Conservation (phyloP, 2,888 invertebrate genomes). For the Nomada ruficornis region DNA sequence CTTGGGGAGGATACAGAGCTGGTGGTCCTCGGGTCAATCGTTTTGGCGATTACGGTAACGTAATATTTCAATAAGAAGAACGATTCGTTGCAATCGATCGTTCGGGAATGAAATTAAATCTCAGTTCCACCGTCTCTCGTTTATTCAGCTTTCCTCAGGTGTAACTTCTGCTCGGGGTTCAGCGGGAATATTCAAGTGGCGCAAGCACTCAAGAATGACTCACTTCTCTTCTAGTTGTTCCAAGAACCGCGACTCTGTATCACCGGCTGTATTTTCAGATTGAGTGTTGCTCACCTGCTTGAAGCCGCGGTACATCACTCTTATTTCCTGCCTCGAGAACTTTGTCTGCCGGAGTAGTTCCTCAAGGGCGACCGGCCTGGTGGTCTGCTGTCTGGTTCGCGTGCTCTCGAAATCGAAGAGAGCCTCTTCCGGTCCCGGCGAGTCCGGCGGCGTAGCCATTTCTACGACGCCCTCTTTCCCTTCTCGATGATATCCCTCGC, state of each 20-base stretch:
- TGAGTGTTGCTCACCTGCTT: conserved; percentile 90
- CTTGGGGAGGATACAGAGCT: too few species aligned
- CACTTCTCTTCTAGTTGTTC: background rate
- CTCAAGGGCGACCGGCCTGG: conserved; percentile 94
- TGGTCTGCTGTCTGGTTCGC: conserved; percentile 89
- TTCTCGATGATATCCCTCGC: background rate
- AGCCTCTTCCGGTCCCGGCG: conserved; percentile 92
- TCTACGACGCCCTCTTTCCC: conserved; percentile 11
- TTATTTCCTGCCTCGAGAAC: conserved; percentile 97
- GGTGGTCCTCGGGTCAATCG: too few species aligned
- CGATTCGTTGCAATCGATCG: too few species aligned
- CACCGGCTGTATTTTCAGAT: conserved; percentile 8
- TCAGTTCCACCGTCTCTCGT: too few species aligned
- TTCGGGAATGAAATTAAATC: too few species aligned
- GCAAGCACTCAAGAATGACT: background rate
- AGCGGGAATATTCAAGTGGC: background rate
- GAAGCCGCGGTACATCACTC: conserved; percentile 98
- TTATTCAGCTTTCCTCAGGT: too few species aligned
- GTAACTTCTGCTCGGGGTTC: background rate
- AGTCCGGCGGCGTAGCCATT: conserved; percentile 95
- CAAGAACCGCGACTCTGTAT: background rate
- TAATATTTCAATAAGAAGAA: too few species aligned
- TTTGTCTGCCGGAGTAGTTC: conserved; percentile 97
- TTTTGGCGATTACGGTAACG: too few species aligned
- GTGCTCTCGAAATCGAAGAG: conserved; percentile 94